phyloP scores from a whole-genome alignment of 2,113 vertebrate species.

The Microtus pennsylvanicus region DNA sequence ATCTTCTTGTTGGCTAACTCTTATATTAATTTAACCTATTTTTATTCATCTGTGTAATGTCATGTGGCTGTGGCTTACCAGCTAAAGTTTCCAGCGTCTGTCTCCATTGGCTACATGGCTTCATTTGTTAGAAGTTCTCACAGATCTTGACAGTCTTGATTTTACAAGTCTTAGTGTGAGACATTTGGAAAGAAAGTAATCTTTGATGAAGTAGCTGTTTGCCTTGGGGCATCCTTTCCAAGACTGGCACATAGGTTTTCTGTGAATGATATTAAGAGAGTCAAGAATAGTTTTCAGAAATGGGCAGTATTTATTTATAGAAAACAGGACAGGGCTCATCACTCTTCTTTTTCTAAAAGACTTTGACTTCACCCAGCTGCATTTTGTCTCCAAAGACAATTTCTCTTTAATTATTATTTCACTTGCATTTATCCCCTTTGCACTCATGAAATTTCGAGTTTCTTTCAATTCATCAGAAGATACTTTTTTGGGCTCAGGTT shows the following conservation, averaged over 20 bases:
- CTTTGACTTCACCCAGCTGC: background rate
- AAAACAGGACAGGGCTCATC: background rate
- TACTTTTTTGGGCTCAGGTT: background rate
- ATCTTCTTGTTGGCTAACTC: too few species aligned
- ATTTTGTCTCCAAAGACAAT: background rate
- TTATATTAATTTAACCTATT: too few species aligned
- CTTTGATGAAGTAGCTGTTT: background rate
- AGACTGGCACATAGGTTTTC: background rate
- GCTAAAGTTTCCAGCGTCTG: too few species aligned
- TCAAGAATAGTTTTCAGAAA: background rate
- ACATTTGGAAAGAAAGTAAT: background rate
- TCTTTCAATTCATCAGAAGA: background rate
- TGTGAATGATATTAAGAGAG: too few species aligned
- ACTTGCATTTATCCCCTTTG: too few species aligned
- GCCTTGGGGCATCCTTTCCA: too few species aligned
- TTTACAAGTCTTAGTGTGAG: background rate
- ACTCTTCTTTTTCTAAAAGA: background rate
- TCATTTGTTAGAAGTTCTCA: too few species aligned
- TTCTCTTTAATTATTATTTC: background rate
- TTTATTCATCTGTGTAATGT: too few species aligned
- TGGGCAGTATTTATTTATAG: background rate
- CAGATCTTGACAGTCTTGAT: background rate
- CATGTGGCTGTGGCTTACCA: too few species aligned
- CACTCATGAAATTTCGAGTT: background rate
- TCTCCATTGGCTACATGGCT: too few species aligned